Base-by-base conservation (phyloP, 2,888 invertebrate species). In the Pollenia labialis region DNA sequence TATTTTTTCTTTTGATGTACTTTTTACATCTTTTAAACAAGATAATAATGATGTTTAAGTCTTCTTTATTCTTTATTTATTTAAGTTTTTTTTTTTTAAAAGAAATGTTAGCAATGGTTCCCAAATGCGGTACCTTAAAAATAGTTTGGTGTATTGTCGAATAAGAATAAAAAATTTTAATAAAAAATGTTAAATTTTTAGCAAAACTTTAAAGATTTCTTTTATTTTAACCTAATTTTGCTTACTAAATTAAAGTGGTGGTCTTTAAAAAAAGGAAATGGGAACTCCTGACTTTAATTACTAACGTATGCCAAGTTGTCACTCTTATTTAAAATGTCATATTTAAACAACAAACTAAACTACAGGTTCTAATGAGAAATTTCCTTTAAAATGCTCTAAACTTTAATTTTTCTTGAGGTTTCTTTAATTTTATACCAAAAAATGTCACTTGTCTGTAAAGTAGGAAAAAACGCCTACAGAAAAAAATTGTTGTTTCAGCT, bases 1-100 rank as follows among this genome's bases (percentile, higher is more conserved):
- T 87, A 81, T 75, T 62, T 60, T 72, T 81, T 69, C 75, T 82
- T 82, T 79, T 82, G 79, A 79, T 82, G 81, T 69, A 64, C 75
- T 75, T 60, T 14, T 50, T 48, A n/a, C 16, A 32, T 52, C 32
- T 54, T n/a, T 10, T 16, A 62, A 50, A 52, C 44, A 52, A 9
- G 52, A 77, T 62, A 48, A 74, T 81, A 56, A 77, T 74, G 74
- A 60, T 68, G 72, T 60, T 72, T 8, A 9, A 40, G 68, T 52
- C 54, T 68, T 80, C 44, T 68, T 32, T 32, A 32, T 32, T 32
- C 6, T 32, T 32, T 23, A 23, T 23, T 23, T 23, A 23, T 23
- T 32, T 6, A 32, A 32, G 32, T 32, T 32, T 32, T 32, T 32
- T 32, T 32, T 32, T 32, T 32, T 32, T 32, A 32, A 32, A 6